Base-by-base conservation (phyloP, 1,140 invertebrate genomes). In the Sarcophaga bullata region DNA sequence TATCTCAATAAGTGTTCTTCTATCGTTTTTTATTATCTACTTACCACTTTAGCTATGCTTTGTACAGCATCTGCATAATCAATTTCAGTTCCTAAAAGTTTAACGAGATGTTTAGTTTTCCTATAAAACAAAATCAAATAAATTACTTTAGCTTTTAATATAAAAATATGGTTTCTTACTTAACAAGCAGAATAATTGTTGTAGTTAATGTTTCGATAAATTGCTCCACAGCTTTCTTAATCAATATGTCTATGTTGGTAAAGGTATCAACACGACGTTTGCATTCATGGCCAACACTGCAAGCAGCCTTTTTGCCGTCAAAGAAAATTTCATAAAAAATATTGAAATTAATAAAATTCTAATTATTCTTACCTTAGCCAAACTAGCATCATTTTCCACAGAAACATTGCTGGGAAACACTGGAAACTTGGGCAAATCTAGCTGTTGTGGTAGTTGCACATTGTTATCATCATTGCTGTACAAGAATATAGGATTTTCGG, bases 391-490 rank as follows among this genome's bases (percentile, higher is more conserved):
- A 87, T 96, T 96, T 88, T 98, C 96, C 7, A 97, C 95, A 3
- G 95, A 95, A 9, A 96, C 94, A 52, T 95, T 91, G 88, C 93
- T 95, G 0, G 95, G 94, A 90, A 97, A 97, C 6, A 94, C 93
- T 52, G 95, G 96, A 87, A 97, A 97, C 89, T 96, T 96, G 7
- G 94, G 95, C 83, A 95, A 87, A 82, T 95, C 94, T 82, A 92
- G 90, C 87, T 95, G 94, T 47, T 91, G 89, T 46, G 91, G 90
- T 82, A 95, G 90, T 82, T 92, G 91, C 5, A 97, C 94, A 90
- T 97, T 96, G 85, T 96, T 97, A 86, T 96, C 96, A 85, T 97
- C 96, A 86, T 94, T 94, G 86, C 95, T 96, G 86, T 97, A 97
- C 17, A 98, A 88, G 88, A 96, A 93, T 81, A 97, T 88, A 8